These are phyloP conservation scores for Drosophila rufa DNA, from an alignment of 1,140 invertebrate genomes.

Conservation along the genomic window DNA sequence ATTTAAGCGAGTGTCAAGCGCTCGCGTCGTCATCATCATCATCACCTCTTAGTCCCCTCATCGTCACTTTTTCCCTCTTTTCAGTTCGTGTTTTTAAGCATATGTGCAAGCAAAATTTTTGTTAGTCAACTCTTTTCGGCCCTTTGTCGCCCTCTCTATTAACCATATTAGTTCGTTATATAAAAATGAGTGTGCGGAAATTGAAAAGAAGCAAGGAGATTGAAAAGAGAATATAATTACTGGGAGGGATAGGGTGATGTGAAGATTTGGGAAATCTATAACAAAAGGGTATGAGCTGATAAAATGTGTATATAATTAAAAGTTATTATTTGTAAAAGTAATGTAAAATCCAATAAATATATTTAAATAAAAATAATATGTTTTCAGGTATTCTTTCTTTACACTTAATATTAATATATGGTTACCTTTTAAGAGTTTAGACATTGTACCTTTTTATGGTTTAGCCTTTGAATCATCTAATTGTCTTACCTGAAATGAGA, in stretches of 20 bases:
- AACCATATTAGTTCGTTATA: slow-evolving; percentile 27
- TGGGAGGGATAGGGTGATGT: not conserved
- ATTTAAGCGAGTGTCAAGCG: slow-evolving; percentile 75
- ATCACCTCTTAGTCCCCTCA: slow-evolving; percentile 15
- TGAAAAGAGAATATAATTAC: not conserved
- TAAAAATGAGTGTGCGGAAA: slow-evolving; percentile 3
- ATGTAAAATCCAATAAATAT: not conserved
- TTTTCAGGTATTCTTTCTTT: too few species aligned
- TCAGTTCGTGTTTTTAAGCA: slow-evolving; percentile 34
- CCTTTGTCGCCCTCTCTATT: slow-evolving; percentile 16
- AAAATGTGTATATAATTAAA: too few species aligned
- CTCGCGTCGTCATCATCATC: slow-evolving; percentile 29
- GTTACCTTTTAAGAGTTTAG: not conserved
- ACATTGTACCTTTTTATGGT: too few species aligned
- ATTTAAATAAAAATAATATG: not conserved
- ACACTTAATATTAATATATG: too few species aligned
- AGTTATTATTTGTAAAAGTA: not conserved
- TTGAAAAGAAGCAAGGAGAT: not conserved
- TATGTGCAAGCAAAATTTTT: slow-evolving; percentile 28
- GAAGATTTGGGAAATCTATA: too few species aligned
- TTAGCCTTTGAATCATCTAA: too few species aligned
- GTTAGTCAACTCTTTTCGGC: slow-evolving; percentile 27
- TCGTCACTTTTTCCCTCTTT: slow-evolving; percentile 16
- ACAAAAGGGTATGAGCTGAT: too few species aligned
- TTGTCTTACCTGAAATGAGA: slow-evolving; percentile 37